phyloP scores from a whole-genome alignment of 2,113 vertebrate genomes.

The Herpailurus yagouaroundi region DNA sequence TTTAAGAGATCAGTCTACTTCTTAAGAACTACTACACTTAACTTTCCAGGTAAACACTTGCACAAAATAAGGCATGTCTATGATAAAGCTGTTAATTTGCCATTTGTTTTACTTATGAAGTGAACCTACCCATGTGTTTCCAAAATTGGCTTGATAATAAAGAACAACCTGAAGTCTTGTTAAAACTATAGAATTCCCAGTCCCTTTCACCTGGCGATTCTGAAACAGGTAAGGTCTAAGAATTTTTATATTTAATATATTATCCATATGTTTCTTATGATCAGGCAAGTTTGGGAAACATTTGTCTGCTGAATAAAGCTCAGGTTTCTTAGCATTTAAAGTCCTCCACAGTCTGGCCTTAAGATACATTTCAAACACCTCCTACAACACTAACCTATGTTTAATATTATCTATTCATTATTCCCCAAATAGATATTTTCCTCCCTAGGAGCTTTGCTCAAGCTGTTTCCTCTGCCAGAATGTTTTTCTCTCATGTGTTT shows the following conservation, averaged over 20 bases:
- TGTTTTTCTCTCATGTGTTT: not conserved
- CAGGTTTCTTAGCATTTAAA: not conserved
- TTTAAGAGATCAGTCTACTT: not conserved
- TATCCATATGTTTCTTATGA: not conserved
- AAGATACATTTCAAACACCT: constrained; percentile 10
- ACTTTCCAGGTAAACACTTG: constrained; percentile 23
- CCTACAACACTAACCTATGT: not conserved
- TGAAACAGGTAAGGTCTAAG: not conserved
- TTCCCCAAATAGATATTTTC: not conserved
- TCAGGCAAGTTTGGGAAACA: constrained; percentile 26
- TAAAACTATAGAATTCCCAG: not conserved
- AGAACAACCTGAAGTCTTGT: not conserved
- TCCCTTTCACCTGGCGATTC: not conserved
- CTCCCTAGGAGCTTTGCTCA: not conserved
- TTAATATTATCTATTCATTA: constrained; percentile 20
- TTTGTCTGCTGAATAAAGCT: not conserved
- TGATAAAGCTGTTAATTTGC: not conserved
- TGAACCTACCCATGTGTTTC: not conserved
- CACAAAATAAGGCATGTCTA: not conserved
- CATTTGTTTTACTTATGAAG: constrained; percentile 3
- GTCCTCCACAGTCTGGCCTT: not conserved
- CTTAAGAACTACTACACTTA: not conserved
- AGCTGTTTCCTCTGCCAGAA: not conserved
- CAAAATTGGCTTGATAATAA: not conserved
- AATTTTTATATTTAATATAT: constrained; percentile 37